Conservation (phyloP, 1,140 invertebrate genomes). For the Sycophaga agraensis region DNA sequence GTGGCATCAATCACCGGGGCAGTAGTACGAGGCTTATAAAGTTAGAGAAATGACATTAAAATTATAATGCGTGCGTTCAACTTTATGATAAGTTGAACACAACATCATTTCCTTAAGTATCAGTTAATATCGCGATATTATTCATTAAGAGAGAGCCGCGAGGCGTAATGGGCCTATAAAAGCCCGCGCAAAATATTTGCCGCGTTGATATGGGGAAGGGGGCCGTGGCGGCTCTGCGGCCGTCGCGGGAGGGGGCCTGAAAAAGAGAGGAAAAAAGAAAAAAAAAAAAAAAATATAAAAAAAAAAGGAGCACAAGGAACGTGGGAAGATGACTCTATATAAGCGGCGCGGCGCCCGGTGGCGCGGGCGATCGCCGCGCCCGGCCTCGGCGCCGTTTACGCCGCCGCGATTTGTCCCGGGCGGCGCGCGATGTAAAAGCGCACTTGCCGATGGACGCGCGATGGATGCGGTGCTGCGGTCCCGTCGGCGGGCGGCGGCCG, state of each 20-base stretch:
- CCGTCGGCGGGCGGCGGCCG: slow-evolving; percentile 35
- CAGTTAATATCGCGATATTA: slow-evolving; percentile 26
- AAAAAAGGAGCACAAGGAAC: not conserved
- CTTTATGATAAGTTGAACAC: slow-evolving; percentile 26
- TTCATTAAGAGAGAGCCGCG: slow-evolving; percentile 19
- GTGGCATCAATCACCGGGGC: slow-evolving; percentile 15
- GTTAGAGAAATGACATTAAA: slow-evolving; percentile 25
- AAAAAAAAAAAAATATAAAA: too few relatives aligned
- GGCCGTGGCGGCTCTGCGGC: not conserved
- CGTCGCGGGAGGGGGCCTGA: not conserved
- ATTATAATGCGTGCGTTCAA: slow-evolving; percentile 23
- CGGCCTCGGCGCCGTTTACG: not conserved
- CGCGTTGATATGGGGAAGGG: not conserved
- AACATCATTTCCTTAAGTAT: slow-evolving; percentile 28
- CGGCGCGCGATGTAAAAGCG: slow-evolving; percentile 30
- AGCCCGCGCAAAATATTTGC: slow-evolving; percentile 7
- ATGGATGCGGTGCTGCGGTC: slow-evolving; percentile 20
- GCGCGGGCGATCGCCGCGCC: not conserved
- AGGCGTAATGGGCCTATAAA: slow-evolving; percentile 23
- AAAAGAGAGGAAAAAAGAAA: not conserved
- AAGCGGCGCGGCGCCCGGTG: too few relatives aligned
- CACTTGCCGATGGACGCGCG: slow-evolving; percentile 31
- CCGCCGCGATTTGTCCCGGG: slow-evolving; percentile 43
- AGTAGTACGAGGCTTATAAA: slow-evolving; percentile 17
- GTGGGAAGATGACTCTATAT: not conserved